These are phyloP conservation scores for Drosophila ambigua DNA, from an alignment of 1,140 invertebrate genomes.

Conservation along the genomic window DNA sequence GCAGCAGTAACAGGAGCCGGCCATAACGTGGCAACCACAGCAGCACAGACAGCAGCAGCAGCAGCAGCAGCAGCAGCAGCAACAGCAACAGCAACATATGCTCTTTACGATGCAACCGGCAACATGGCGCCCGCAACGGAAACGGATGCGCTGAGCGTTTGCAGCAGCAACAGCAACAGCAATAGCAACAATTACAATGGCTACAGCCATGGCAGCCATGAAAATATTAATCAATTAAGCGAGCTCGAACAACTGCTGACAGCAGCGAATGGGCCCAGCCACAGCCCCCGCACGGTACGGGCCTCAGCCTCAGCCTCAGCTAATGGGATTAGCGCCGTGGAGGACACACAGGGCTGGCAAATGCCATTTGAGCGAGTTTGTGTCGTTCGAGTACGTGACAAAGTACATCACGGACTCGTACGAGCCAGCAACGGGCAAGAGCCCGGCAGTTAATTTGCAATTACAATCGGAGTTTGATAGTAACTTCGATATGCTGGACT, in stretches of 20 bases:
- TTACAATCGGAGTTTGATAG: conserved; percentile 62
- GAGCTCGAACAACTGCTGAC: conserved; percentile 73
- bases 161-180: conserved; percentile 34
- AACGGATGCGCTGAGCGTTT: conserved; percentile 68
- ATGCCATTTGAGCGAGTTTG: conserved; percentile 71
- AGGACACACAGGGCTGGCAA: conserved; percentile 14
- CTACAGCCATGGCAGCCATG: conserved; percentile 34
- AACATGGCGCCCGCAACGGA: conserved; percentile 50
- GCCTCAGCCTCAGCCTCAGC: conserved; percentile 7
- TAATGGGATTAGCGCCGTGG: conserved; percentile 36
- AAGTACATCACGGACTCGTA: conserved; percentile 76
- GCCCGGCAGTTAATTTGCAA: conserved; percentile 34
- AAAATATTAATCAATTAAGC: conserved; percentile 76
- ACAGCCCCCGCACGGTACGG: neutral
- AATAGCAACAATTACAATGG: conserved; percentile 38
- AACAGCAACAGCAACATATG: conserved; percentile 39
- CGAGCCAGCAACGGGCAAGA: conserved; percentile 42
- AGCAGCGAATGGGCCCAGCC: conserved; percentile 1
- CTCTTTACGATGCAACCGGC: conserved; percentile 6
- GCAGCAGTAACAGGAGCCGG: conserved; percentile 10
- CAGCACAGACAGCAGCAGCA: conserved; percentile 3
- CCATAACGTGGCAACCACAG: conserved; percentile 5
- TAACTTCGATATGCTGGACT: conserved; percentile 77
- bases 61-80: conserved; percentile 1
- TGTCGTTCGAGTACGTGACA: conserved; percentile 83